Base-by-base conservation (phyloP, 1,140 invertebrate genomes). In the Polypedilum pembai region DNA sequence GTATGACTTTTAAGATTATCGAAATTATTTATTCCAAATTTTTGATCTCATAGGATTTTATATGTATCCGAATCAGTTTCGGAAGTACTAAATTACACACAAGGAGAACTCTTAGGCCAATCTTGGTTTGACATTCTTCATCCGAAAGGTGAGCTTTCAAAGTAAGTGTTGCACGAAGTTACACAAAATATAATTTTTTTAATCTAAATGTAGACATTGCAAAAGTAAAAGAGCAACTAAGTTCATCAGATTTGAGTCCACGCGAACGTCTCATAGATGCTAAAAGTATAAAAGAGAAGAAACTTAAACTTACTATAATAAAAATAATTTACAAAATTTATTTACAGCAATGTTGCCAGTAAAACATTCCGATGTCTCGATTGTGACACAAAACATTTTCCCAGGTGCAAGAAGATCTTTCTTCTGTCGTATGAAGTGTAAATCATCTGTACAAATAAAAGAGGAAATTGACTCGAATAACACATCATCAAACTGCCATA, bases 101-200 rank as follows among this genome's bases (percentile, higher is more conserved):
- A 94, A 87, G 91, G 87, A 74, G 95, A 98, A 80, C 83, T 98
- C 24, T 84, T 97, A 45, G 94, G 94, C 0, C 94, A 96, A 83
- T 96, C 93, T 80, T 89, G 94, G 86, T 97, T 98, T 83, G 95
- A 98, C 81, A 94, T 97, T 74, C 83, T 98, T 4, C 95, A 98
- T 83, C 95, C 95, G 0, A 95, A 96, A 82, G 95, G 98, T 82
- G 92, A 56, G n/a, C 12, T 56, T 3, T 56, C 8, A 4, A 12
- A 56, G 12, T 15, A 33, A 33, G 24, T 33, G 24, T 33, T 33
- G 24, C 1, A 33, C 1, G 5, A 33, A 33, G 24, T 33, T 33
- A 5, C n/a, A n/a, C n/a, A 5, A 33, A 33, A 33, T 3, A 33
- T 33, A 33, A 33, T 33, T 56, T 56, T 45, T 45, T 45, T 4